phyloP scores from a whole-genome alignment of 2,113 vertebrate species.

The Litocranius walleri region DNA sequence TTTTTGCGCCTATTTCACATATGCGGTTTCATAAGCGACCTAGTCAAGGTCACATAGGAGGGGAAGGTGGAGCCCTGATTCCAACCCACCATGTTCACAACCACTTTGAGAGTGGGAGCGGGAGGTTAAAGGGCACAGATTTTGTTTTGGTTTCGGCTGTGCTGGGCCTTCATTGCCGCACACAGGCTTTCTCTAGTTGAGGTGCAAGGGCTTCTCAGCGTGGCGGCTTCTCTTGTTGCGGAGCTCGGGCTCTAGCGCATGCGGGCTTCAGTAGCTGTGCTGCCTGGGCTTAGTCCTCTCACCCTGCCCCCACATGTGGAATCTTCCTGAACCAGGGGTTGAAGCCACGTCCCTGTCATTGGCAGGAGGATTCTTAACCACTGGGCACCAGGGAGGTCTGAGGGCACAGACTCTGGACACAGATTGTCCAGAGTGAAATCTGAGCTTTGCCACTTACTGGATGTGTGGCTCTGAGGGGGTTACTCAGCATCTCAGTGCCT shows the following conservation, averaged over 20 bases:
- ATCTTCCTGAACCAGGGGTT: background rate
- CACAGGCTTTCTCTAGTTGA: background rate
- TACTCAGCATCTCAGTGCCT: background rate
- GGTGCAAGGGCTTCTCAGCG: background rate
- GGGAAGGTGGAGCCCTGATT: background rate
- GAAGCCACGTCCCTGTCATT: background rate
- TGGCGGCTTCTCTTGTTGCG: background rate
- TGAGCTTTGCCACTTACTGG: background rate
- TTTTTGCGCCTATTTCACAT: background rate
- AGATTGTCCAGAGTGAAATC: background rate
- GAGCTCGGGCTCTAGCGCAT: background rate
- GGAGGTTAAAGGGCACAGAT: background rate
- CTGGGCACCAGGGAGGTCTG: background rate
- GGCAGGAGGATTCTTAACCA: background rate
- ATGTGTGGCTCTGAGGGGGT: background rate
- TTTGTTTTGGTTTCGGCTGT: background rate
- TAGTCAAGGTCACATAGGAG: background rate
- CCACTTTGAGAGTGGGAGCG: background rate
- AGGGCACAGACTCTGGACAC: background rate
- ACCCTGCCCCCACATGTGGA: background rate
- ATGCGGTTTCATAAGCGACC: background rate
- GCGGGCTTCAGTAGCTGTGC: background rate
- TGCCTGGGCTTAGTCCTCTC: background rate
- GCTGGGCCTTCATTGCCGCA: background rate
- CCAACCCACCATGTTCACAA: background rate